phyloP scores from a whole-genome alignment of 2,888 invertebrate genomes.

The Stenichneumon culpator region DNA sequence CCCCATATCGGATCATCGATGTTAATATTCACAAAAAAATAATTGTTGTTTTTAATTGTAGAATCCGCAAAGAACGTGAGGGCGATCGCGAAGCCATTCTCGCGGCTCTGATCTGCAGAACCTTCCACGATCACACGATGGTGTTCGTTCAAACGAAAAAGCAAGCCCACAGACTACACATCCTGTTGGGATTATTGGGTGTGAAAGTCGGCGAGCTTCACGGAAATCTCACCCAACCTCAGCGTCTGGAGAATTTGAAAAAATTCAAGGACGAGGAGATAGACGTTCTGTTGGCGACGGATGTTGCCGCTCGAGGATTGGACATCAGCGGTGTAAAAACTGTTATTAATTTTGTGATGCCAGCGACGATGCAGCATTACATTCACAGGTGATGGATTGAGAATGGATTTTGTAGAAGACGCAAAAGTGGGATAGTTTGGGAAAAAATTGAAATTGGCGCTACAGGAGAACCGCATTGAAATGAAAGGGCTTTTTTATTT shows the following conservation, averaged over 20 bases:
- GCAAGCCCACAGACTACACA: constrained; percentile 97
- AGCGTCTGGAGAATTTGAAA: constrained; percentile 95
- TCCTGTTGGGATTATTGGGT: constrained; percentile 95
- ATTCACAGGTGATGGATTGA: constrained; percentile 91
- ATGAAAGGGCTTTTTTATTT: neutral
- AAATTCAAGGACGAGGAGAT: constrained; percentile 94
- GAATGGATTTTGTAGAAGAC: neutral
- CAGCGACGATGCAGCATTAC: constrained; percentile 97
- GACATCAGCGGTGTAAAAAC: constrained; percentile 99
- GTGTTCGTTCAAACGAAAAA: constrained; percentile 99
- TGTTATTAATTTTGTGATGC: constrained; percentile 98
- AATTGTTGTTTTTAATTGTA: constrained; percentile 74
- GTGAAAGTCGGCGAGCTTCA: constrained; percentile 96
- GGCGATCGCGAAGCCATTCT: constrained; percentile 96
- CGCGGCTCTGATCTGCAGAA: constrained; percentile 93
- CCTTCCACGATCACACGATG: constrained; percentile 96
- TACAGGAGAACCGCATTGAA: neutral
- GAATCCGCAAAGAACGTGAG: constrained; percentile 95
- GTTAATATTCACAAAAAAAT: neutral
- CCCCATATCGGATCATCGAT: neutral
- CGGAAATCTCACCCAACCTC: constrained; percentile 98
- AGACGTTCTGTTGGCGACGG: constrained; percentile 96
- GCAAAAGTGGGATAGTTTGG: neutral
- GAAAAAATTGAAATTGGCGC: neutral
- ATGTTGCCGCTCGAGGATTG: constrained; percentile 96